Percentiles rank a stretch among this genome's conserved stretches.
Conservation (phyloP, 2,113 vertebrate genomes). For the Callospermophilus lateralis region DNA sequence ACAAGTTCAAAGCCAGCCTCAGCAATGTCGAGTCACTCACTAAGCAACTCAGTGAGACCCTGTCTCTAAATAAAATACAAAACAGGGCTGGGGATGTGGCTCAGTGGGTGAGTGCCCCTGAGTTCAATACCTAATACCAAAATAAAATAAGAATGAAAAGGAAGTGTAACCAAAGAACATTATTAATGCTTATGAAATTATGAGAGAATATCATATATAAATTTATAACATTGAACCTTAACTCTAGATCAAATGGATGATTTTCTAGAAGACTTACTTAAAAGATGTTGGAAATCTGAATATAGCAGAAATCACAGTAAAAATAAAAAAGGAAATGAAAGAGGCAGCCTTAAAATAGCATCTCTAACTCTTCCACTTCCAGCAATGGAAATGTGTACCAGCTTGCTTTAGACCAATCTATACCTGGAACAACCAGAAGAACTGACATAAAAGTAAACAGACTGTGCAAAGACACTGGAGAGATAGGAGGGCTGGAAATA, state of each 20-base stretch:
- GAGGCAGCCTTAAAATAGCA: neutral
- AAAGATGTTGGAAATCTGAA: constrained; percentile 10
- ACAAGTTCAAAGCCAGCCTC: too few species aligned
- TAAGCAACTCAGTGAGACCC: too few species aligned
- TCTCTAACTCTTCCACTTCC: neutral
- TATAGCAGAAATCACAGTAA: neutral
- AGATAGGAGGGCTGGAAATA: neutral
- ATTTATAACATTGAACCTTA: neutral
- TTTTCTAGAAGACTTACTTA: neutral
- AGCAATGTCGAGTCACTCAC: too few species aligned
- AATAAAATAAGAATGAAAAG: neutral
- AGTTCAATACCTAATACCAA: neutral
- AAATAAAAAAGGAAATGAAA: neutral
- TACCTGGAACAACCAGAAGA: neutral
- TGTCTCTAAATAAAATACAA: too few species aligned
- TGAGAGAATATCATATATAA: neutral
- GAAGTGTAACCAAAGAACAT: neutral
- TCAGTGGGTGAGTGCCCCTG: too few species aligned
- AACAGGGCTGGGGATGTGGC: too few species aligned
- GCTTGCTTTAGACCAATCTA: neutral
- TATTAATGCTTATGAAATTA: neutral
- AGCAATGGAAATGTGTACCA: neutral
- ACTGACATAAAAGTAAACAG: neutral
- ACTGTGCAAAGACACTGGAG: neutral
- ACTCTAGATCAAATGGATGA: neutral